Conservation (phyloP, 1,140 invertebrate genomes). For the Scaptomyza hsui region DNA sequence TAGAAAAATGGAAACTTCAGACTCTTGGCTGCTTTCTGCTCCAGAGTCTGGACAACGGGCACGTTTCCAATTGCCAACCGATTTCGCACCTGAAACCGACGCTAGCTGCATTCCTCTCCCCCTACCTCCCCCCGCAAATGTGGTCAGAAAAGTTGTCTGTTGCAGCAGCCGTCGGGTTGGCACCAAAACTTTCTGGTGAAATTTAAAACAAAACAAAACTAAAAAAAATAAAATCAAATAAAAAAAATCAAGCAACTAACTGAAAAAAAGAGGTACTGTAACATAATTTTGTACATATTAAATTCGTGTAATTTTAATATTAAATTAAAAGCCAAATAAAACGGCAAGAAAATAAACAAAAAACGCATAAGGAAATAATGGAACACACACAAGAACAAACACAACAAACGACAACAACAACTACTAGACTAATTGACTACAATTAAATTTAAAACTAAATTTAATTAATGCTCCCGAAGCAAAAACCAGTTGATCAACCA, state of each 20-base stretch:
- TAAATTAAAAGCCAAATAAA: conserved; percentile 40
- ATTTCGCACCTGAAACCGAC: conserved; percentile 49
- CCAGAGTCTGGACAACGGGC: conserved; percentile 22
- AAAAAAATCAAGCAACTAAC: not conserved
- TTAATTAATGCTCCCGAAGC: conserved; percentile 33
- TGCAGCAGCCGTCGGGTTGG: not conserved
- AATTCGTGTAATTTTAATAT: conserved; percentile 67
- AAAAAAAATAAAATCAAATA: conserved; percentile 9
- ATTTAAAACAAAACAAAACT: conserved; percentile 43
- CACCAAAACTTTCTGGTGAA: conserved; percentile 64
- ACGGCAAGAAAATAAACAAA: conserved; percentile 22
- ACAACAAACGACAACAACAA: conserved; percentile 35
- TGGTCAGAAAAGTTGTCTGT: conserved; percentile 38
- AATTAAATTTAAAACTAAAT: conserved; percentile 63
- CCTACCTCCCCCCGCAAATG: conserved; percentile 30
- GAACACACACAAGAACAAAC: conserved; percentile 22
- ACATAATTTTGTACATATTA: conserved; percentile 79
- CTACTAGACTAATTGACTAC: conserved; percentile 78
- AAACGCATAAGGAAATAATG: conserved; percentile 4
- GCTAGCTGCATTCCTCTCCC: not conserved
- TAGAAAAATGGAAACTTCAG: conserved; percentile 34
- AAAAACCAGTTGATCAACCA: conserved; percentile 62
- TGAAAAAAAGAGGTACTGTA: conserved; percentile 54
- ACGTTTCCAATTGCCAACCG: conserved; percentile 58
- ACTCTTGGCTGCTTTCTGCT: conserved; percentile 13